A percentile compares a stretch with the other conserved stretches of the same genome.
Evolutionary conservation across 2,888 invertebrate species (phyloP).

Genomic region (Calameuta pallipes): DNA sequence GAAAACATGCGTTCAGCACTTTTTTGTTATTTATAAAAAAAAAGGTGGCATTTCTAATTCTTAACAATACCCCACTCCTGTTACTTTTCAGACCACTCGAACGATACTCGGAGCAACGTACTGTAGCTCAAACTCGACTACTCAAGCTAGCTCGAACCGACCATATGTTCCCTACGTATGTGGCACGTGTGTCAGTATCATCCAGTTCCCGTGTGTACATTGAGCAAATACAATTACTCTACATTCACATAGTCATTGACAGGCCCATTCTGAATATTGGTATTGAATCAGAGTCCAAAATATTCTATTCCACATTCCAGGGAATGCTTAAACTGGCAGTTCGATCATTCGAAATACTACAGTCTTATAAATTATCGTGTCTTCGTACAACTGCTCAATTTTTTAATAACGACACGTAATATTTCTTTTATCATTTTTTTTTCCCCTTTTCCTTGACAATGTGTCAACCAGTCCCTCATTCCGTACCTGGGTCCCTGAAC

Average conservation of each 20-base stretch:
- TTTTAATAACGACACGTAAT: not conserved
- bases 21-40: not conserved
- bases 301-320: not conserved
- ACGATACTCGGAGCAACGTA: not conserved
- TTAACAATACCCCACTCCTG: not conserved
- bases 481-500: not conserved
- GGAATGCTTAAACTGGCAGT: not conserved
- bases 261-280: constrained; percentile 13
- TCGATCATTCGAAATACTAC: not conserved
- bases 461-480: not conserved
- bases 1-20: not conserved
- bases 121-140: not conserved
- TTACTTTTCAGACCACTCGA: not conserved
- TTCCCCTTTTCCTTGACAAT: not conserved
- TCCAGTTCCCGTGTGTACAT: not conserved
- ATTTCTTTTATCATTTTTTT: not conserved
- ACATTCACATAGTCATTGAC: constrained; percentile 7
- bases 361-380: not conserved
- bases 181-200: not conserved
- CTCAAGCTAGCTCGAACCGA: not conserved
- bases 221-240: constrained; percentile 27
- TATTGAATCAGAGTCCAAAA: constrained; percentile 5
- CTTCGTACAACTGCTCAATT: not conserved
- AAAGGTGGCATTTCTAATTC: not conserved
- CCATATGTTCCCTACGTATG: not conserved